Evolutionary conservation across 37 sponge, comb jelly and placozoan species (phyloP).

Genomic region (Hexactinellida sp.): DNA sequence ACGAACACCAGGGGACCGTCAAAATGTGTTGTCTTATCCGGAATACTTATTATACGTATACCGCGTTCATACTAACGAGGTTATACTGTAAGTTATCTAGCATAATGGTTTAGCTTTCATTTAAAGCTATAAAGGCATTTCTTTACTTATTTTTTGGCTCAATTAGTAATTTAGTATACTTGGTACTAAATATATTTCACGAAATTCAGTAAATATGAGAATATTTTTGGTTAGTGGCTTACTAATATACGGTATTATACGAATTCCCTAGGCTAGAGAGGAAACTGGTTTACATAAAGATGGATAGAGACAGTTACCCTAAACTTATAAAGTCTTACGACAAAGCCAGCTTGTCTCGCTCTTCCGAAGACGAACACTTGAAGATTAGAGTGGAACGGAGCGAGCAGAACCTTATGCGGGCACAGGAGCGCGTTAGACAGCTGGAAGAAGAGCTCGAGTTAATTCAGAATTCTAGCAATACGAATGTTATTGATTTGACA

Average conservation of each 20-base stretch:
- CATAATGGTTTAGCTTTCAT: no score
- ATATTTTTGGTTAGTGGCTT: background rate
- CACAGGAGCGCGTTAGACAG: background rate
- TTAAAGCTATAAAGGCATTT: no score
- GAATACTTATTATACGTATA: no score
- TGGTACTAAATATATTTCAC: no score
- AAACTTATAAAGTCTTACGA: background rate
- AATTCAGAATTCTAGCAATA: background rate
- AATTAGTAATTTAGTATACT: no score
- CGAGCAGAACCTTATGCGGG: background rate
- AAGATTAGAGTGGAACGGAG: background rate
- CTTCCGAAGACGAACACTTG: background rate
- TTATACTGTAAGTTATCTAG: no score
- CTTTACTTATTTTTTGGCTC: no score
- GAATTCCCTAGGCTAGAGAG: background rate
- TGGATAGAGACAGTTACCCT: conserved; percentile 15
- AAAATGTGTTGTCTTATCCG: no score
- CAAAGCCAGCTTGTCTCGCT: background rate
- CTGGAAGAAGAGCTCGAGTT: background rate
- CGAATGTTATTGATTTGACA: background rate
- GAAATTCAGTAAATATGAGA: no score
- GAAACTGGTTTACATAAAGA: background rate
- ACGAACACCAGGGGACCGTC: no score
- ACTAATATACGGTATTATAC: no score
- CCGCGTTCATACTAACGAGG: no score